Base-by-base conservation (phyloP, 2,888 invertebrate species). In the Drosophila nr. perissopoda region DNA sequence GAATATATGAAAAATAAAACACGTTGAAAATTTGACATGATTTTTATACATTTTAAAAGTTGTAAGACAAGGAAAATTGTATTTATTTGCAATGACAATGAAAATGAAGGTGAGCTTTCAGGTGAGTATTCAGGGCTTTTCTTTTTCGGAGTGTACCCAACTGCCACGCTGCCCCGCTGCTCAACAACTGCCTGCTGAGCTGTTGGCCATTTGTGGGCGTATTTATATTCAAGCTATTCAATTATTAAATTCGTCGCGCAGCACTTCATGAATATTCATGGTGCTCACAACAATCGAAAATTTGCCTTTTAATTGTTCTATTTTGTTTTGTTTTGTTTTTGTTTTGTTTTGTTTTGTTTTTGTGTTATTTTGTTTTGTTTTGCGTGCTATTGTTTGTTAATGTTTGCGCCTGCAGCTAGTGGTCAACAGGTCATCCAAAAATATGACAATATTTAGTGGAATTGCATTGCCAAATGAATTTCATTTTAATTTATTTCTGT, bases 241-340 rank as follows among this genome's bases (percentile, higher is more conserved):
- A 89, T 84, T 82, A 87, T 87, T 87, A 74, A 87, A 78, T 70
- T 77, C 77, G 63, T 48, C 71, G 83, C 72, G 70, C 67, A 64
- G 65, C 56, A 60, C 58, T 77, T 82, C 76, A 82, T 87, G 82
- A 87, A 87, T 87, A 87, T 89, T 89, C 89, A 87, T 87, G 75
- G 76, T 54, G 46, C 63, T 77, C 64, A 74, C 79, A 88, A 87
- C 88, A 81, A 81, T 89, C 72, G 58, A 82, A 86, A 84, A 76
- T 87, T 70, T 82, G 68, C 42, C 74, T 71, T 84, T 82, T 82
- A 84, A 89, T 87, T 87, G 86, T 86, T 83, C 76, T 79, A 70
- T 76, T 69, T 71, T 49, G 53, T 48, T 53, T 58, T 60, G 58
- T 49, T 27, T 29, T 48, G 29, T 66, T 48, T 53, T 58, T 60